phyloP scores from a whole-genome alignment of 1,140 invertebrate species.

The Solenopsis fugax region DNA sequence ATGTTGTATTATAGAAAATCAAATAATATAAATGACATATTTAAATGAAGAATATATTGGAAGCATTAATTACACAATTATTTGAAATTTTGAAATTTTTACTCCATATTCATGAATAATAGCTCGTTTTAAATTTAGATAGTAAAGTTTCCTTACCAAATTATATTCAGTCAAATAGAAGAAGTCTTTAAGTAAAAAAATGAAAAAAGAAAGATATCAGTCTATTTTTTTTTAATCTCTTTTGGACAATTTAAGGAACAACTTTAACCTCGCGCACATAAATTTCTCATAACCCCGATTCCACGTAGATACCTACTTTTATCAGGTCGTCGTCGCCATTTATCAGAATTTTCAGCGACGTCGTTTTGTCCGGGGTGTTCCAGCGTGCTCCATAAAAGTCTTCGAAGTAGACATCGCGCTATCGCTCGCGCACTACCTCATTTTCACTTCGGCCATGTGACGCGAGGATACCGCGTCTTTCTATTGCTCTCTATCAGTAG shows the following conservation, averaged over 20 bases:
- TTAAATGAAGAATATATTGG: background rate
- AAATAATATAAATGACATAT: background rate
- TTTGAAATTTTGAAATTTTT: background rate
- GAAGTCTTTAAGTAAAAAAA: background rate
- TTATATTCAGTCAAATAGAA: background rate
- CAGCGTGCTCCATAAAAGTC: slow-evolving; percentile 19
- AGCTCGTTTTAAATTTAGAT: background rate
- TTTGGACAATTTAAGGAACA: slow-evolving; percentile 9
- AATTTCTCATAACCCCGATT: slow-evolving; percentile 40
- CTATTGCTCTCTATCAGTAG: slow-evolving; percentile 29
- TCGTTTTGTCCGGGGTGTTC: slow-evolving; percentile 12
- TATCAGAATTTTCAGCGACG: slow-evolving; percentile 53
- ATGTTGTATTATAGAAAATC: background rate
- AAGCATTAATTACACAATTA: background rate
- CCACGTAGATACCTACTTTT: slow-evolving; percentile 32
- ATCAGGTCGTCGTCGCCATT: slow-evolving; percentile 23
- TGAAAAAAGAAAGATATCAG: background rate
- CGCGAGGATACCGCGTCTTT: background rate
- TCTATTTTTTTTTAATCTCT: background rate
- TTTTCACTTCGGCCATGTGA: slow-evolving; percentile 24
- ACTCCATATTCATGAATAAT: background rate
- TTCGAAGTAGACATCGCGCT: slow-evolving; percentile 22
- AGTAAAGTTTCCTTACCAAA: background rate
- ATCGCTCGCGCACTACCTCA: background rate
- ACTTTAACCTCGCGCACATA: slow-evolving; percentile 33